Percentiles rank a stretch among this genome's conserved stretches.
Conservation (phyloP, 2,888 invertebrate species). For the Catotricha subobsoleta region DNA sequence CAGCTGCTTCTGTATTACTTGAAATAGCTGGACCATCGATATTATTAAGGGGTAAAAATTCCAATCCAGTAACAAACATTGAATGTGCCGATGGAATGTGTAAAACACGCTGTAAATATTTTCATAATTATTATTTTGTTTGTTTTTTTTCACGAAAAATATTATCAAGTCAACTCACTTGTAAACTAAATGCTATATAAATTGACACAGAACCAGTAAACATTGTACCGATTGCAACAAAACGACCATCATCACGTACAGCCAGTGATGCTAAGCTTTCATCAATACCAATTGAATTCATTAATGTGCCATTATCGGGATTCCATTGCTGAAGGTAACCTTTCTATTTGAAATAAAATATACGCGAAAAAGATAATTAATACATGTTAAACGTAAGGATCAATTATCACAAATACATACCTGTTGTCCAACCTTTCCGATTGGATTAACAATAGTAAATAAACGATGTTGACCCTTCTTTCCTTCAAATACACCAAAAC, state of each 20-base stretch:
- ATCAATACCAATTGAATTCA: constrained; percentile 39
- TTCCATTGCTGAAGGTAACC: constrained; percentile 71
- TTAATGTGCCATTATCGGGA: constrained; percentile 38
- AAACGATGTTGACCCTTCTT: constrained; percentile 45
- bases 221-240: constrained; percentile 85
- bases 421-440: constrained; percentile 49
- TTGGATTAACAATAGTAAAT: constrained; percentile 66
- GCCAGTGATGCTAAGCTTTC: constrained; percentile 72
- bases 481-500: constrained; percentile 57
- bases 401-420: constrained; percentile 7
- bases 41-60: constrained; percentile 63
- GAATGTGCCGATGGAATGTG: constrained; percentile 74
- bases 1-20: constrained; percentile 64
- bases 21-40: constrained; percentile 53
- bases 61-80: constrained; percentile 93
- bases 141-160: neutral
- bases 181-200: constrained; percentile 79
- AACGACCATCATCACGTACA: constrained; percentile 80
- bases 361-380: neutral
- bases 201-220: constrained; percentile 81
- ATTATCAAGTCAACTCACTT: constrained; percentile 38
- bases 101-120: constrained; percentile 47
- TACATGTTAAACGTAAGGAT: neutral
- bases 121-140: neutral
- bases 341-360: constrained; percentile 17